Conservation (phyloP, 2,113 vertebrate genomes). For the Piaya cayana region DNA sequence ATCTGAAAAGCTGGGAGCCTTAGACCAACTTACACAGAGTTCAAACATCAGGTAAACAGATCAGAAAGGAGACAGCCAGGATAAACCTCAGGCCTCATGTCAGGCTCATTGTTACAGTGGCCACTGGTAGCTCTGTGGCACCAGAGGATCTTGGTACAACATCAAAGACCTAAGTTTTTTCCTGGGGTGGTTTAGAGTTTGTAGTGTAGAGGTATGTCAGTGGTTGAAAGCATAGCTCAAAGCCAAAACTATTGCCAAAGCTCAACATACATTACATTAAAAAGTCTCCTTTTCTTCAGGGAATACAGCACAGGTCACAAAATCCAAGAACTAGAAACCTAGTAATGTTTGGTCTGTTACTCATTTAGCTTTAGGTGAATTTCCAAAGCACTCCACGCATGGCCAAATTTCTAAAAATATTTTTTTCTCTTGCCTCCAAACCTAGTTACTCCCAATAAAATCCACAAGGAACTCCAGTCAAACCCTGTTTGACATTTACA, state of each 20-base stretch:
- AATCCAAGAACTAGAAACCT: background rate
- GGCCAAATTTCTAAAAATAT: background rate
- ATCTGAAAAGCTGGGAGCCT: background rate
- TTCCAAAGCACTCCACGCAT: background rate
- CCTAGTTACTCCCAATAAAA: background rate
- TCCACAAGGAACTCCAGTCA: background rate
- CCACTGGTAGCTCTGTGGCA: background rate
- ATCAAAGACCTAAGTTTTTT: background rate
- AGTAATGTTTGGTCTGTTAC: background rate
- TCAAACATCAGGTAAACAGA: background rate
- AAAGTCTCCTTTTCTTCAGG: background rate
- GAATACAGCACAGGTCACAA: background rate
- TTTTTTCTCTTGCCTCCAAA: background rate
- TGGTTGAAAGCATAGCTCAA: background rate
- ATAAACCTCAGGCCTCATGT: background rate
- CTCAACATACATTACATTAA: background rate
- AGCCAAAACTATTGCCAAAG: background rate
- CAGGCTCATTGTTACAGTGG: accelerated
- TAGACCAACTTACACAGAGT: background rate
- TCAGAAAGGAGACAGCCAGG: background rate
- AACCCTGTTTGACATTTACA: background rate
- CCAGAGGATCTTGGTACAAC: background rate
- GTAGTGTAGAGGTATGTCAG: background rate
- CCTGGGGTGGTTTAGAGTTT: background rate
- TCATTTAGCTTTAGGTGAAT: background rate